Evolutionary conservation across 2,113 vertebrate species (phyloP).

Genomic region (Engraulis encrasicolus): DNA sequence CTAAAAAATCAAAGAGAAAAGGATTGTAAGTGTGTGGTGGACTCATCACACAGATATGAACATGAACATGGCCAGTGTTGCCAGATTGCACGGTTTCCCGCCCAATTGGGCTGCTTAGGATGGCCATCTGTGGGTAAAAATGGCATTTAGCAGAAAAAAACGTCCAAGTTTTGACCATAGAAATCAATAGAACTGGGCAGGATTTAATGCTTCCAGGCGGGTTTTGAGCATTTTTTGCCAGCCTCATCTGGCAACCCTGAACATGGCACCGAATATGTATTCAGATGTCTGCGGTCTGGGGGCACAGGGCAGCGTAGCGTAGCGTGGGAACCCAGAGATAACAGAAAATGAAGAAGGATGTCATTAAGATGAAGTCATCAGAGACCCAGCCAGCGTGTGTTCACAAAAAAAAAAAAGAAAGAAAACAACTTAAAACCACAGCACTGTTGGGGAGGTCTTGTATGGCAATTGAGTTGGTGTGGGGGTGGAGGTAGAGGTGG

Average conservation of each 20-base stretch:
- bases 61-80: no score
- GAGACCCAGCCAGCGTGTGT: neutral
- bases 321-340: slow-evolving; percentile 54
- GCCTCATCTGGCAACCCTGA: neutral
- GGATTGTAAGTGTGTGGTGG: no score
- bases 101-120: no score
- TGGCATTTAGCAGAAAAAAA: no score
- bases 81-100: no score
- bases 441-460: slow-evolving; percentile 1
- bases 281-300: slow-evolving; percentile 20
- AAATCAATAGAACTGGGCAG: no score
- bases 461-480: slow-evolving; percentile 3
- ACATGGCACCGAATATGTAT: neutral
- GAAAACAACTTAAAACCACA: neutral
- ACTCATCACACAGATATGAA: no score
- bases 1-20: no score
- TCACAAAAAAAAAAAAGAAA: neutral
- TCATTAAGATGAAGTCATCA: slow-evolving; percentile 72
- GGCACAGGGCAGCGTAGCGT: slow-evolving; percentile 43
- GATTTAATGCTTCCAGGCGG: no score
- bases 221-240: neutral
- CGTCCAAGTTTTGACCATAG: no score
- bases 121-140: no score
- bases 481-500: no score
- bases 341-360: slow-evolving; percentile 68